These are phyloP conservation scores for Scleropages formosus DNA, from an alignment of 2,797 vertebrate species.

Conservation along the genomic window DNA sequence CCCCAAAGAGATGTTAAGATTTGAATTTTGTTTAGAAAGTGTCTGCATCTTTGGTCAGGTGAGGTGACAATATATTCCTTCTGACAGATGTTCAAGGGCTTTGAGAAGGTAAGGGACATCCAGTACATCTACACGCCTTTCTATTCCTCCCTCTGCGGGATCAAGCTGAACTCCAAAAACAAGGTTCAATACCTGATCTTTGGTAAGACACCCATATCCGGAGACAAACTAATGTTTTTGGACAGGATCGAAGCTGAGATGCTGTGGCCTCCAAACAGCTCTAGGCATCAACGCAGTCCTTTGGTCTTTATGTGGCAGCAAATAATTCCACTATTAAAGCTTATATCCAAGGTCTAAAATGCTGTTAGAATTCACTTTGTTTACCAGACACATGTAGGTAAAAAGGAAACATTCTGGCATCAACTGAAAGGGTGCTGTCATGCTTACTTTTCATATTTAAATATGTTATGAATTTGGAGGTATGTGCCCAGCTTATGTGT, in stretches of 20 bases:
- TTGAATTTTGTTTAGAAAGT: too few species aligned
- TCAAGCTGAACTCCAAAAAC: conserved; percentile 82
- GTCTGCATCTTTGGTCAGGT: too few species aligned
- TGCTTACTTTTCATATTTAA: background rate
- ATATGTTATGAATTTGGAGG: background rate
- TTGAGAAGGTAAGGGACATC: conserved; percentile 83
- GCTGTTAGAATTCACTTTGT: too few species aligned
- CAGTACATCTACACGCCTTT: conserved; percentile 86
- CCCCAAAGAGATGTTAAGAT: too few species aligned
- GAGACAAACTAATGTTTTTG: background rate
- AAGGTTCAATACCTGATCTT: conserved; percentile 89
- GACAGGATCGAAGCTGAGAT: background rate
- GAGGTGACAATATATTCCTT: background rate
- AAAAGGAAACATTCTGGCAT: background rate
- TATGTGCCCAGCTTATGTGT: background rate
- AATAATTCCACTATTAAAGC: too few species aligned
- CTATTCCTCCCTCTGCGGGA: conserved; percentile 84
- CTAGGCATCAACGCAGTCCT: background rate
- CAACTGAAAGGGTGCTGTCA: background rate
- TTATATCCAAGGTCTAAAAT: too few species aligned
- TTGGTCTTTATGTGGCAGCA: too few species aligned
- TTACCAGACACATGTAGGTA: too few species aligned
- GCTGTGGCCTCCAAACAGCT: background rate
- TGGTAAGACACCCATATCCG: conserved; percentile 67
- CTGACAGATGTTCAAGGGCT: conserved; percentile 93